Evolutionary conservation across 1,140 invertebrate species (phyloP), one percentile per base, ranked within the genome.

Genomic region (Achatina immaculata): DNA sequence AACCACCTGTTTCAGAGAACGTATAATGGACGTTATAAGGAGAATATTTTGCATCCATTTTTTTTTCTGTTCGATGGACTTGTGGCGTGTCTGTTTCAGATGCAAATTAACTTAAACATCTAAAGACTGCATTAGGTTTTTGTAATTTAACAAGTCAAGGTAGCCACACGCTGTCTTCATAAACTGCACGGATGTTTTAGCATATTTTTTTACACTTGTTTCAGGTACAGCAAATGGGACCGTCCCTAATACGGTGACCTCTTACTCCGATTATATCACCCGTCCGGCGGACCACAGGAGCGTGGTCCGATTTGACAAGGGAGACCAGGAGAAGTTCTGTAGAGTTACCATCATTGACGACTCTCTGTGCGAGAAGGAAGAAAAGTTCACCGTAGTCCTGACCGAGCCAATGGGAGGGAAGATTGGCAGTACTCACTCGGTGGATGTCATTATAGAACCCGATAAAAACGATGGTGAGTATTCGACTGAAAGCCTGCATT

Each of bases 341-440:
- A 84, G 75, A 19, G 84, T 92, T 3, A 88, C 83, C 31, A 88
- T 92, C 71, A 91, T 92, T 78, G 91, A 92, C 80, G 92, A 92
- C 78, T 88, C 90, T 28, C 84, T 91, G 16, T 91, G 85, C 80
- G 92, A 92, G 84, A 84, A 86, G 14, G 89, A 91, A 77, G 92
- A 92, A 83, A 81, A 42, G 0, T 92, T 92, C 81, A 77, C 84
- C 21, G 87, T 92, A n/a, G 80, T 87, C 21, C 83, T 92, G 34
- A 83, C 83, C 19, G 85, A 89, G 31, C 88, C 90, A 73, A 85
- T 90, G 83, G 91, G 91, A 65, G 91, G 91, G 4, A 77, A 80
- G 31, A 71, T 92, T 2, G 91, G 90, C 51, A 65, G 81, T 0
- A 66, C 77, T 40, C 85, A 83, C 45, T 86, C 89, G 4, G 80